Evolutionary conservation across 1,140 invertebrate species (phyloP), one percentile per base, ranked within the genome.

Genomic region (Hyphantria cunea): DNA sequence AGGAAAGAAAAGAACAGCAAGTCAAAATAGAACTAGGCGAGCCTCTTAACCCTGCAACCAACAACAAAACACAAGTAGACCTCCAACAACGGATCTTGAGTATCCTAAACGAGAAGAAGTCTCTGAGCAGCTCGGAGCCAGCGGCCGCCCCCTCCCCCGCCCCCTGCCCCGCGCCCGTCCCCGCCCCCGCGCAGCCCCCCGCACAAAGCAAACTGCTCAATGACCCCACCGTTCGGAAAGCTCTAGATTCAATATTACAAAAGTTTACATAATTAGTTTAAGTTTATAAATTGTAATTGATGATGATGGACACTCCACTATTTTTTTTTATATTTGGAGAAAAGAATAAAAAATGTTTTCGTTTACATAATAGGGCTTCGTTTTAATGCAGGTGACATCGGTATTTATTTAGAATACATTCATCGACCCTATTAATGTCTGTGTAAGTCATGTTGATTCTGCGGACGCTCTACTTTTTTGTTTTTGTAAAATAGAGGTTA

Each of bases 71-170:
- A 53, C 93, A 96, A 78, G 93, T 93, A 0, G 96, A 97, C 80
- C 82, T 97, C 5, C 96, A 97, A 73, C 96, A 95, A 70, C 93
- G 96, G 68, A 98, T 98, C 59, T 89, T 97, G 32, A 97, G 93
- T 82, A 97, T 98, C 51, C 80, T 97, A 61, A 96, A 96, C 51
- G 91, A 92, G 1, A 89, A 90, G 31, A 90, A 92, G 41, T 76
- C 82, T 0, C 66, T 78, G 3, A 39, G 72, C 0, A 52, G 76
- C 31, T 41, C 54, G 6, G 72, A 70, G 7, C 64, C 76, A 3
- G 45, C 66, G 8, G 55, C 73, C 3, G 41, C 64, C 3, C 13
- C 54, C 32, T 25, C 54, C 0, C 42, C 54, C n/a, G 3, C 41
- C 11, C 53, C 80, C 32, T 37, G 71, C 9, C 14, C 75, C 65